A percentile compares a stretch with the other conserved stretches of the same genome.
These are phyloP conservation scores for Spinibarbus caldwelli DNA, from an alignment of 2,797 vertebrate genomes.

Conservation along the genomic window DNA sequence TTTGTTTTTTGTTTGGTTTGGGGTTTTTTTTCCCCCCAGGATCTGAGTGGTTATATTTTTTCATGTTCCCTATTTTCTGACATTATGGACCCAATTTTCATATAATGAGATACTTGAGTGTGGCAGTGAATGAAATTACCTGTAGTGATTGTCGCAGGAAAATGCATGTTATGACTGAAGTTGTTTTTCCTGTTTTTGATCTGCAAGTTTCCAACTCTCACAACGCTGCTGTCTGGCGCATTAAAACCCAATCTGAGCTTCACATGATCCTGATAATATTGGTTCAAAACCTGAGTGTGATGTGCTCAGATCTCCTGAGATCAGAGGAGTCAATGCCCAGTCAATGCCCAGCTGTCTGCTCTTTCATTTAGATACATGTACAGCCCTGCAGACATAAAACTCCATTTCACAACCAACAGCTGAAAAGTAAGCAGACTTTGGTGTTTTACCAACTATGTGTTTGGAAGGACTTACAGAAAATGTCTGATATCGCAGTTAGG, in stretches of 20 bases:
- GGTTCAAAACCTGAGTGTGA: conserved; percentile 22
- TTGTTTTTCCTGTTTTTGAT: conserved; percentile 47
- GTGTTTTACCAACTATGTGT: conserved; percentile 41
- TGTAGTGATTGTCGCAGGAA: conserved; percentile 28
- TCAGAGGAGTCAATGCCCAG: conserved; percentile 15
- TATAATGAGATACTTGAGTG: background rate
- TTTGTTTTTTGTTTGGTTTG: too few species aligned
- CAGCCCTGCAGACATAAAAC: conserved; percentile 15
- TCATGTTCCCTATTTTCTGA: background rate
- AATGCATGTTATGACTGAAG: conserved; percentile 31
- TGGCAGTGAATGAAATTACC: conserved; percentile 32
- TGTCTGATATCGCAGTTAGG: conserved; percentile 3
- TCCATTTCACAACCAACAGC: conserved; percentile 45
- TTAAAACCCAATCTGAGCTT: conserved; percentile 25
- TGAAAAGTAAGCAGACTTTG: conserved; percentile 31
- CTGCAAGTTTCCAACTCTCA: background rate
- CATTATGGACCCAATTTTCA: background rate
- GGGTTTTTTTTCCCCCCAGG: too few species aligned
- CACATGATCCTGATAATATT: conserved; percentile 13
- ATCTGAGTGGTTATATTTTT: conserved; percentile 9
- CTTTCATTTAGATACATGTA: conserved; percentile 28
- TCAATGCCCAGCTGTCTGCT: conserved; percentile 38
- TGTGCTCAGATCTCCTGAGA: conserved; percentile 19
- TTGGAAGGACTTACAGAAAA: conserved; percentile 26
- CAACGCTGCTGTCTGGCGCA: background rate